These are phyloP conservation scores for Omphaloscelis lunosa DNA, from an alignment of 2,888 invertebrate species.

Conservation along the genomic window DNA sequence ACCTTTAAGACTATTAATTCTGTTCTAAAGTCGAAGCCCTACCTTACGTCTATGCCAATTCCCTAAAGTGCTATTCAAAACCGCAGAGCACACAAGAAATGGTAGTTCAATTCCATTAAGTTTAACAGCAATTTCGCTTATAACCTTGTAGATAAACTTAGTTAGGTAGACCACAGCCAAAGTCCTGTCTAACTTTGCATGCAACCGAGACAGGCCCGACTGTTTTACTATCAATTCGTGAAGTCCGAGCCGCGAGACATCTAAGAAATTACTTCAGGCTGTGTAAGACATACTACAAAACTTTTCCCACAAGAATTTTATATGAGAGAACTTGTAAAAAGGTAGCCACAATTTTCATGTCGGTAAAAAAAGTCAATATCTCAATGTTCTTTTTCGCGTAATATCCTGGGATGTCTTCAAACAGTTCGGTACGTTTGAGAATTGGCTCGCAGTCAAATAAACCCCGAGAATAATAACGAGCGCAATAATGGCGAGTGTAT, in stretches of 20 bases:
- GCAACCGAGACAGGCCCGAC: constrained; percentile 14
- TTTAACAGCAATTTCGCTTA: constrained; percentile 63
- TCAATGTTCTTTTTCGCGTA: constrained; percentile 20
- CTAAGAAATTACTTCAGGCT: constrained; percentile 26
- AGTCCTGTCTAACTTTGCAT: constrained; percentile 44
- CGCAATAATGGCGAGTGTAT: constrained; percentile 55
- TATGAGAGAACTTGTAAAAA: background rate
- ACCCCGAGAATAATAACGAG: constrained; percentile 44
- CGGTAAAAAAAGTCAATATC: background rate
- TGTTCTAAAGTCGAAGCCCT: constrained; percentile 68
- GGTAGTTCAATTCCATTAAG: constrained; percentile 74
- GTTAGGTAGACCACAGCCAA: constrained; percentile 34
- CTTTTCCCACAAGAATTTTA: background rate
- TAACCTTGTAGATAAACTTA: constrained; percentile 37
- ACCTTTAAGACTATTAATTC: constrained; percentile 51
- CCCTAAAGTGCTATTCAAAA: constrained; percentile 73
- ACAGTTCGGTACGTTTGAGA: constrained; percentile 38
- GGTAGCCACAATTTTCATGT: background rate
- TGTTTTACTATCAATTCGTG: constrained; percentile 24
- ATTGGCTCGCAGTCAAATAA: constrained; percentile 68
- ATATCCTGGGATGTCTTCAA: constrained; percentile 38
- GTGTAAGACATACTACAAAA: constrained; percentile 10
- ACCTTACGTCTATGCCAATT: constrained; percentile 72
- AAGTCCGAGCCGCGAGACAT: constrained; percentile 6
- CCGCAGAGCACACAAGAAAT: constrained; percentile 68